phyloP scores from a whole-genome alignment of 2,888 invertebrate genomes.

The Operophtera brumata region DNA sequence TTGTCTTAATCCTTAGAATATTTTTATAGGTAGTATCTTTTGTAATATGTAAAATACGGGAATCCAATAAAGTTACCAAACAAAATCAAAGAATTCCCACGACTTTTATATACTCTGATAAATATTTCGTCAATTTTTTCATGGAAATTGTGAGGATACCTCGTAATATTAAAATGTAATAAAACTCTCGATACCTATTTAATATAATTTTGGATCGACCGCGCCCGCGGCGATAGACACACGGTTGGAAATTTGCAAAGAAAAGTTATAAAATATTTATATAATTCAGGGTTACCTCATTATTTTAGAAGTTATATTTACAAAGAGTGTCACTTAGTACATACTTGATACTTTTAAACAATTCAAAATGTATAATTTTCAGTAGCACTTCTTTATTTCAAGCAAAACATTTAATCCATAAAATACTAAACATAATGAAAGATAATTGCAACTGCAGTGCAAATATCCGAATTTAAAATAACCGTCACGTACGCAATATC shows the following conservation, averaged over 20 bases:
- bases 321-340: too few relatives aligned
- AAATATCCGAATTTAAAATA: slow-evolving; percentile 30
- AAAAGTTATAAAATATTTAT: not conserved
- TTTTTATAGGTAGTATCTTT: not conserved
- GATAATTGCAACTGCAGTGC: not conserved
- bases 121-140: slow-evolving; percentile 54
- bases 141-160: slow-evolving; percentile 60
- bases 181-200: slow-evolving; percentile 53
- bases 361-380: too few relatives aligned
- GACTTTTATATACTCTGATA: slow-evolving; percentile 46
- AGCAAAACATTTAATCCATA: not conserved
- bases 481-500: slow-evolving; percentile 44
- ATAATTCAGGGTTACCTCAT: not conserved
- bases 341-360: too few relatives aligned
- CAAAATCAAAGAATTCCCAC: slow-evolving; percentile 47
- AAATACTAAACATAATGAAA: slow-evolving; percentile 9
- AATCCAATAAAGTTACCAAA: slow-evolving; percentile 5
- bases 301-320: too few relatives aligned
- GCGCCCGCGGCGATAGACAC: slow-evolving; percentile 43
- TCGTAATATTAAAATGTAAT: slow-evolving; percentile 70
- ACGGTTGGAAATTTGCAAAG: slow-evolving; percentile 35
- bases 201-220: slow-evolving; percentile 56
- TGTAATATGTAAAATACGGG: not conserved
- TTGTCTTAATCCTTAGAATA: too few relatives aligned
- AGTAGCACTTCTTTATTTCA: too few relatives aligned